phyloP scores from a whole-genome alignment of 2,797 vertebrate genomes.

The Micromesistius poutassou region DNA sequence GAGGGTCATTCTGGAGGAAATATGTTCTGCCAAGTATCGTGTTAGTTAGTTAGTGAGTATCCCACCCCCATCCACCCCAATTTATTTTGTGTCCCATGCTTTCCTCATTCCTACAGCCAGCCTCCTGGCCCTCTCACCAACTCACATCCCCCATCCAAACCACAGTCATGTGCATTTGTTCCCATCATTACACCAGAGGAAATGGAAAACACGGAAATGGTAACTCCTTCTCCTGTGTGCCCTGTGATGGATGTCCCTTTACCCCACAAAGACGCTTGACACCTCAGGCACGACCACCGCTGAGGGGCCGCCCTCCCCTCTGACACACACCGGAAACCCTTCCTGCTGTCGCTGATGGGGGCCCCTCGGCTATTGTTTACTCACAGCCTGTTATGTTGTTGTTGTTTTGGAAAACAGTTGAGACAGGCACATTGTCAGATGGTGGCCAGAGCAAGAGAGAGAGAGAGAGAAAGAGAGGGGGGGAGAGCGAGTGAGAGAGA shows the following conservation, averaged over 20 bases:
- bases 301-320: constrained; percentile 27
- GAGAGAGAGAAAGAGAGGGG: not conserved
- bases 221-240: not conserved
- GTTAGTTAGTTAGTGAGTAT: not conserved
- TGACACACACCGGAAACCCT: constrained; percentile 55
- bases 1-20: constrained; percentile 21
- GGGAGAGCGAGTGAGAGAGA: not conserved
- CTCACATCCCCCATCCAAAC: not conserved
- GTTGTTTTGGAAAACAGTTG: constrained; percentile 20
- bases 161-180: not conserved
- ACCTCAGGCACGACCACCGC: constrained; percentile 49
- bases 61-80: not conserved
- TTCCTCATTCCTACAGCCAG: not conserved
- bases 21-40: not conserved
- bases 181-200: not conserved
- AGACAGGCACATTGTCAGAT: constrained; percentile 43
- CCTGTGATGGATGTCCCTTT: constrained; percentile 58
- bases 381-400: not conserved
- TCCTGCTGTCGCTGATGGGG: constrained; percentile 8
- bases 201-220: not conserved
- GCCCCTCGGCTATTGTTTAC: not conserved
- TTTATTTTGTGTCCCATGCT: not conserved
- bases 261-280: constrained; percentile 15
- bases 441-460: too few relatives aligned
- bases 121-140: constrained; percentile 23